A percentile compares a stretch with the other conserved stretches of the same genome.
Conservation (phyloP, 2,888 invertebrate genomes). For the Nephrotoma appendiculata region DNA sequence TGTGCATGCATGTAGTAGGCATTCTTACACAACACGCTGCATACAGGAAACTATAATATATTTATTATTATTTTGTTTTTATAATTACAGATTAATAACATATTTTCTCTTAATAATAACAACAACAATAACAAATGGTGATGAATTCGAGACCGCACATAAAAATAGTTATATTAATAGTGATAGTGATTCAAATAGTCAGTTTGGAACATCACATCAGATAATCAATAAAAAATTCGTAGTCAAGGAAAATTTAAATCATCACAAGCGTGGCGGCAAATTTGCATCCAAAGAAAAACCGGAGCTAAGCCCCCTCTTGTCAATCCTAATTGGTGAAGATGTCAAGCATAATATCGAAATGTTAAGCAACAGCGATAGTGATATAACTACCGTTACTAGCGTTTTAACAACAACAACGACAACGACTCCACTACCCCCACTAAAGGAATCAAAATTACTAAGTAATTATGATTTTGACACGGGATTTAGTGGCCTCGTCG, state of each 20-base stretch:
- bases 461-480: conserved; percentile 20
- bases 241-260: conserved; percentile 16
- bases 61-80: neutral
- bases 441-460: neutral
- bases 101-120: neutral
- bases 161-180: conserved; percentile 33
- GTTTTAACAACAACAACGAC: conserved; percentile 26
- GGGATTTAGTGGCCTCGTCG: conserved; percentile 25
- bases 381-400: conserved; percentile 29
- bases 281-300: conserved; percentile 31
- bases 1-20: neutral
- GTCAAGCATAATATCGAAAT: conserved; percentile 38
- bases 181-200: conserved; percentile 6
- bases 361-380: conserved; percentile 31
- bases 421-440: neutral
- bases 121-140: conserved; percentile 10
- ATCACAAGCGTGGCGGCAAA: conserved; percentile 24
- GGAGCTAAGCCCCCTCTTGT: conserved; percentile 30
- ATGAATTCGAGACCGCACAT: conserved; percentile 53
- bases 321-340: conserved; percentile 35
- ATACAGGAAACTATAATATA: neutral
- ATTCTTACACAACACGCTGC: neutral
- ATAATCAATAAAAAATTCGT: conserved; percentile 16
- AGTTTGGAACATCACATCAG: conserved; percentile 27
- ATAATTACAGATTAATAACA: neutral